phyloP scores from a whole-genome alignment of 2,113 vertebrate genomes.

The Gila orcuttii region DNA sequence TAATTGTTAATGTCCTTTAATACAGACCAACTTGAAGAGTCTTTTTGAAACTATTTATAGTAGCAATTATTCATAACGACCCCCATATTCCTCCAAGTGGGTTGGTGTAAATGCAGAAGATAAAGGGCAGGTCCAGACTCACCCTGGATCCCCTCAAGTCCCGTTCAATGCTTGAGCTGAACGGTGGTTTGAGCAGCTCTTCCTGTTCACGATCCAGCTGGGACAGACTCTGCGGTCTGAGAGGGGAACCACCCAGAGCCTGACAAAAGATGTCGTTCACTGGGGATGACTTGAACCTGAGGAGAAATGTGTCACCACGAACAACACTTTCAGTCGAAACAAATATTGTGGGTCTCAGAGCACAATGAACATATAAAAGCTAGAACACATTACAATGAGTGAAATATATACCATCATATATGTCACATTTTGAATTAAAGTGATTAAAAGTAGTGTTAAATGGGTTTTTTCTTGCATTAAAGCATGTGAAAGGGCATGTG shows the following conservation, averaged over 20 bases:
- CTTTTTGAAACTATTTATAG: not conserved
- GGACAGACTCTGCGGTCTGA: slow-evolving; percentile 85
- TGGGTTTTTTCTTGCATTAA: no score
- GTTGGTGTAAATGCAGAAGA: not conserved
- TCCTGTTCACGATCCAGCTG: slow-evolving; percentile 89
- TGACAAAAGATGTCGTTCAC: slow-evolving; percentile 98
- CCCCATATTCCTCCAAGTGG: not conserved
- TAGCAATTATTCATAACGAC: not conserved
- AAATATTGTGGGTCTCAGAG: not conserved
- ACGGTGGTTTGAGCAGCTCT: slow-evolving; percentile 85
- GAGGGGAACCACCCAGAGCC: slow-evolving; percentile 89
- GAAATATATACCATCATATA: not conserved
- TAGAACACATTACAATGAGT: not conserved
- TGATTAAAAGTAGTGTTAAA: no score
- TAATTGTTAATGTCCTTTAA: not conserved
- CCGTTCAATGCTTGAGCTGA: slow-evolving; percentile 82
- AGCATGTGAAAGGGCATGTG: no score
- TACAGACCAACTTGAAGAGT: not conserved
- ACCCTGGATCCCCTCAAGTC: slow-evolving; percentile 62
- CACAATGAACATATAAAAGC: not conserved
- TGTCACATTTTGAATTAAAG: no score
- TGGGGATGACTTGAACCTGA: slow-evolving; percentile 89
- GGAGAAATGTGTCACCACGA: not conserved
- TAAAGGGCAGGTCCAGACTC: not conserved
- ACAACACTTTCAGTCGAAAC: not conserved